Evolutionary conservation across 2,113 vertebrate species (phyloP), one percentile per base, ranked within the genome.

Genomic region (Dolichallabes microphthalmus): DNA sequence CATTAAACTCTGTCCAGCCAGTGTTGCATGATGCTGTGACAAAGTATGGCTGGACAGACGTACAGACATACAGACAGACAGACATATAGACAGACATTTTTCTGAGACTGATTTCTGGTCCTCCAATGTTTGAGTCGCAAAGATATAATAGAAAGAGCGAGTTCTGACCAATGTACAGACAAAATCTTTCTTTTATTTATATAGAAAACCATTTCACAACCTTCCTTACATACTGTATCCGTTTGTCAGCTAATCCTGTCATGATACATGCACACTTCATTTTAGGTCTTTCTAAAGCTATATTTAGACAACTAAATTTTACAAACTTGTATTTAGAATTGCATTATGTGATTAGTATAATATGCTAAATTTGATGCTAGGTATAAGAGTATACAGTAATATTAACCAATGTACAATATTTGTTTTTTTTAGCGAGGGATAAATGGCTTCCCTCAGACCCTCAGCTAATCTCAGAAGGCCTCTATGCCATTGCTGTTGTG

Each of bases 361-460:
- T 58, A 12, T 58, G 20, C 14, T 11, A 75, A 13, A 75, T 52
- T 13, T 22, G 35, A 53, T 75, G 14, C 13, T 15, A 25, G 19
- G 50, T 77, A n/a, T 8, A 30, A 4, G n/a, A 30, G n/a, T 55
- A 4, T 30, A 32, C 17, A 57, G 27, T 53, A 27, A 27, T 17
- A 20, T 17, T 30, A 76, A 76, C 6, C 2, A 2, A 57, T 30
- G 2, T 39, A 32, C 8, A 58, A 50, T 73, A 27, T 80, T 69
- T 80, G 32, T 45, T 75, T 32, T 61, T 13, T 30, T 93, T 66
- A 97, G 96, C 96, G 74, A 95, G 96, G 93, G 96, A 96, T 83
- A 97, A 96, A 91, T 97, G 96, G 96, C 94, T 97, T 27, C 96
- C 96, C 57, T 97, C 96, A 32, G 96, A 97, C 93, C 96, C 96